phyloP scores from a whole-genome alignment of 2,888 invertebrate genomes.

The Argyra leucocephala region DNA sequence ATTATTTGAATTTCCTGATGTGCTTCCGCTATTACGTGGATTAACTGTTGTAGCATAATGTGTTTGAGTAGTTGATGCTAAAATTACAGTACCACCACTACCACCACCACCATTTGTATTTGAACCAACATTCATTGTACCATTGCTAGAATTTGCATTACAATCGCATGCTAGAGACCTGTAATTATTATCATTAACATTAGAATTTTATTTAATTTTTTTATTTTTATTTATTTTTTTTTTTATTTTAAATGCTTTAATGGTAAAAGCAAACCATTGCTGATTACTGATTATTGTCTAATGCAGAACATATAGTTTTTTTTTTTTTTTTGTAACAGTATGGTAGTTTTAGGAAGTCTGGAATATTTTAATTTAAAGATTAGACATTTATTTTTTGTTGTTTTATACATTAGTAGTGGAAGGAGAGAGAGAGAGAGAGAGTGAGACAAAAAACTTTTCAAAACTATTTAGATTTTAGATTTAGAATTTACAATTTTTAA shows the following conservation, averaged over 20 bases:
- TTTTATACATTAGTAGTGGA: too few species aligned
- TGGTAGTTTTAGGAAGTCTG: too few species aligned
- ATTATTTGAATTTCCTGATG: constrained; percentile 28
- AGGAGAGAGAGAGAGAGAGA: too few species aligned
- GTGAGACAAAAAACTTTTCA: too few species aligned
- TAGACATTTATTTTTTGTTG: too few species aligned
- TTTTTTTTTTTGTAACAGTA: too few species aligned
- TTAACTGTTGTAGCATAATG: constrained; percentile 30
- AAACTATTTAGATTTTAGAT: too few species aligned
- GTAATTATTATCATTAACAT: constrained; percentile 19
- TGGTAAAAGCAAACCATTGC: too few species aligned
- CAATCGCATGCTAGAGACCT: constrained; percentile 44
- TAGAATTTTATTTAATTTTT: neutral
- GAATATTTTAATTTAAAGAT: too few species aligned
- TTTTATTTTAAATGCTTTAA: neutral
- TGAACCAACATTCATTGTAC: neutral
- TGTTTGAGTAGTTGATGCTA: constrained; percentile 17
- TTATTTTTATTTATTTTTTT: neutral
- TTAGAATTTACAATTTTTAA: too few species aligned
- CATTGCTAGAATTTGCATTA: constrained; percentile 19
- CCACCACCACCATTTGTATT: neutral
- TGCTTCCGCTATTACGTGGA: constrained; percentile 28
- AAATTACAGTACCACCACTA: constrained; percentile 31
- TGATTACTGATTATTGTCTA: neutral
- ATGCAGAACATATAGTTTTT: too few species aligned